Evolutionary conservation across 2,797 vertebrate species (phyloP).

Genomic region (Myripristis jacobus): DNA sequence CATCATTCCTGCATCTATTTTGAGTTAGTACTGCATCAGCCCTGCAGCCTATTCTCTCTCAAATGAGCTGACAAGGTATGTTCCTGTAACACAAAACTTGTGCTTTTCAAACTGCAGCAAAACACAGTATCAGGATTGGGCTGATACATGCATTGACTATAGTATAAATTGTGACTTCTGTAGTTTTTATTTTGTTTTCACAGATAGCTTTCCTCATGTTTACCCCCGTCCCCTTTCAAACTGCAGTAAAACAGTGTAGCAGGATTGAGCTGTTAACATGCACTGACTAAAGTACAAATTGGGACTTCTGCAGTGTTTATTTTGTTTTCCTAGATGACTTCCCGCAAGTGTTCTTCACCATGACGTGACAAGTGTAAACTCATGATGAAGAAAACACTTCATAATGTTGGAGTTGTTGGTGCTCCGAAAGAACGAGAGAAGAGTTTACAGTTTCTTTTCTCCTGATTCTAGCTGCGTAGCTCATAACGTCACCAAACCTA

Average conservation of each 20-base stretch:
- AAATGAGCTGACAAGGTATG: slow-evolving; percentile 46
- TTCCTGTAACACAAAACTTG: slow-evolving; percentile 56
- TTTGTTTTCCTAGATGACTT: too few species aligned
- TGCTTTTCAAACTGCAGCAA: slow-evolving; percentile 33
- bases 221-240: too few species aligned
- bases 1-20: background rate
- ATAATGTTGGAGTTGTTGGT: slow-evolving; percentile 32
- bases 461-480: slow-evolving; percentile 10
- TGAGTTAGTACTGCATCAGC: slow-evolving; percentile 23
- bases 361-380: background rate
- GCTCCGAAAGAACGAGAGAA: slow-evolving; percentile 15
- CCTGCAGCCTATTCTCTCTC: slow-evolving; percentile 1
- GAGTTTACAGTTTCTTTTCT: slow-evolving; percentile 7
- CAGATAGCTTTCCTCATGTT: too few species aligned
- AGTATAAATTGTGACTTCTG: slow-evolving; percentile 13
- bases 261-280: too few species aligned
- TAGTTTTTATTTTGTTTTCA: slow-evolving; percentile 2
- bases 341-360: background rate
- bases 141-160: background rate
- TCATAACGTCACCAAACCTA: slow-evolving; percentile 13
- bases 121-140: too few species aligned
- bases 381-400: slow-evolving; percentile 10
- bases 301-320: too few species aligned
- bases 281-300: too few species aligned
- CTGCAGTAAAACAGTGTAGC: too few species aligned